Conservation (phyloP, 1,140 invertebrate species). For the Myzus persicae region DNA sequence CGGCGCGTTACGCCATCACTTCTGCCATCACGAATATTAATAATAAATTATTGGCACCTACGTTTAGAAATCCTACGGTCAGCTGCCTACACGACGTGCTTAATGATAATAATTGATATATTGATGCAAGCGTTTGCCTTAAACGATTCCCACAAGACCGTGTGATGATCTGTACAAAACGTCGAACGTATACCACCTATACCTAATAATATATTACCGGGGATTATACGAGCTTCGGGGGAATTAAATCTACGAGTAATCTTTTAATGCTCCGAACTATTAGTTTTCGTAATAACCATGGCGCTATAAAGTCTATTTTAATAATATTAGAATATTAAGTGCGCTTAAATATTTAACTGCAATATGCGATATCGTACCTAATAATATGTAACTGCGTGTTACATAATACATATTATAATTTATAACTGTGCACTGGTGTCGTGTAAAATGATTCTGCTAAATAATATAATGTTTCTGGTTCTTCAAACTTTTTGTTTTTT, state of each 20-base stretch:
- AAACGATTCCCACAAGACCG: background rate
- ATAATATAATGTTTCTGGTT: no score
- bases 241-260: constrained; percentile 14
- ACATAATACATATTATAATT: no score
- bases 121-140: background rate
- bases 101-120: background rate
- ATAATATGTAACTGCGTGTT: background rate
- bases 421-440: no score
- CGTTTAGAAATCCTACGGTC: background rate
- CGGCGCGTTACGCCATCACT: background rate
- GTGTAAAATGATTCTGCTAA: background rate
- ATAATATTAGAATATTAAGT: background rate
- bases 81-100: no score
- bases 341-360: background rate
- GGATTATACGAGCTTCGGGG: background rate
- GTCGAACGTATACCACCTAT: background rate
- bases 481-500: background rate
- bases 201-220: background rate
- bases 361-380: background rate
- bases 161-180: background rate
- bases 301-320: background rate
- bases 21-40: background rate
- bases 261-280: constrained; percentile 16
- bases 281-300: constrained; percentile 30
- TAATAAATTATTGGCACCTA: background rate